A percentile compares a stretch with the other conserved stretches of the same genome.
phyloP scores from a whole-genome alignment of 1,140 invertebrate species.

The Linepithema humile region DNA sequence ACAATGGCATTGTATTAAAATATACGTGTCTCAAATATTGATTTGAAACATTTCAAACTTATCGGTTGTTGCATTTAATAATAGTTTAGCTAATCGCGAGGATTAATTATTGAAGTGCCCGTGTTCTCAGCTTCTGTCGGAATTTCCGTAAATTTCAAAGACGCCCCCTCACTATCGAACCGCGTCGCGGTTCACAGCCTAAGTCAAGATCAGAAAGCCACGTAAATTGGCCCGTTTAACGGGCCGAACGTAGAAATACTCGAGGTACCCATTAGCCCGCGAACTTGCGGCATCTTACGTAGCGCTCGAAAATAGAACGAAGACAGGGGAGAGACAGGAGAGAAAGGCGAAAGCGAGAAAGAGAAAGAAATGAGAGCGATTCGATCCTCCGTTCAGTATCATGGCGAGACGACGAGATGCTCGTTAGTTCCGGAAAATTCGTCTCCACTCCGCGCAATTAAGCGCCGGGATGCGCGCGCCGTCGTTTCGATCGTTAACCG shows the following conservation, averaged over 20 bases:
- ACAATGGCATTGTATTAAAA: too few species aligned
- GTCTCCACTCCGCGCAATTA: slow-evolving; percentile 68
- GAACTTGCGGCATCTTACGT: slow-evolving; percentile 43
- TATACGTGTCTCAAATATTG: neutral
- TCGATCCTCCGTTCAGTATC: slow-evolving; percentile 27
- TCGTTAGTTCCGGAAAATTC: slow-evolving; percentile 76
- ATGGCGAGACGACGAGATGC: slow-evolving; percentile 43
- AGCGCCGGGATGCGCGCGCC: slow-evolving; percentile 46
- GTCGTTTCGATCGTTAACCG: slow-evolving; percentile 60
- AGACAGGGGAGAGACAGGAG: neutral
- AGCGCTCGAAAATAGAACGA: slow-evolving; percentile 37
- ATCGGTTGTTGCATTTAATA: too few species aligned
- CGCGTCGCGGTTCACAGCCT: slow-evolving; percentile 6
- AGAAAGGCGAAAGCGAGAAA: neutral
- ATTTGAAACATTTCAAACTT: neutral
- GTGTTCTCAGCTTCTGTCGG: neutral
- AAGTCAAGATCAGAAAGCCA: slow-evolving; percentile 42
- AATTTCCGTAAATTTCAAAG: slow-evolving; percentile 29
- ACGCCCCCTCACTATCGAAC: slow-evolving; percentile 1
- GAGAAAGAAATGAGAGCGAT: neutral
- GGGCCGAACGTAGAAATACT: slow-evolving; percentile 52
- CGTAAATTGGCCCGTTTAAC: slow-evolving; percentile 54
- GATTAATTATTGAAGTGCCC: neutral
- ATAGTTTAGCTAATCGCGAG: too few species aligned
- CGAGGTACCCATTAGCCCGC: slow-evolving; percentile 35